Conservation (phyloP, 53 echinoderm and acorn worm species). For the Actinopyga echinites region DNA sequence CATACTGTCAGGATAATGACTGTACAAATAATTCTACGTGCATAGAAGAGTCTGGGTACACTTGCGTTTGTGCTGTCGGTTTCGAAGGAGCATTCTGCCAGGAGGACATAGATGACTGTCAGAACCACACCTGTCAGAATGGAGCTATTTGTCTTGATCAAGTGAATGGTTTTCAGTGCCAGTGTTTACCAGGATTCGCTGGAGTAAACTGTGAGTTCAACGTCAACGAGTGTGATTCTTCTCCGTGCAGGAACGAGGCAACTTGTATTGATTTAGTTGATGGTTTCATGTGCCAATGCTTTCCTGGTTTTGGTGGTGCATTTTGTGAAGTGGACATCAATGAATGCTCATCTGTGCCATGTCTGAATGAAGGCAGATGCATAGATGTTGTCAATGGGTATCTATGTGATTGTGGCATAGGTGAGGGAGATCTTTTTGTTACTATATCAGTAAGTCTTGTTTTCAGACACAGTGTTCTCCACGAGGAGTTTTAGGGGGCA, state of each 20-base stretch:
- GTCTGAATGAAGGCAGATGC: conserved; percentile 60
- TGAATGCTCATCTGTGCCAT: conserved; percentile 68
- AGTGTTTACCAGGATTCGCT: conserved; percentile 56
- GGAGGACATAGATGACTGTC: conserved; percentile 67
- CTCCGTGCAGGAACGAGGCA: conserved; percentile 60
- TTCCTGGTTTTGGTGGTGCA: conserved; percentile 50
- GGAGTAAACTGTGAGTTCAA: conserved; percentile 65
- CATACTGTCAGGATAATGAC: conserved; percentile 62
- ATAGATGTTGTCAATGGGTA: conserved; percentile 47
- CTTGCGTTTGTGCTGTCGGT: conserved; percentile 58
- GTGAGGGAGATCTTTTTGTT: conserved; percentile 32
- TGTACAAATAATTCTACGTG: conserved; percentile 64
- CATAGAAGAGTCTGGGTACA: conserved; percentile 40
- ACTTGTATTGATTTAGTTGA: conserved; percentile 53
- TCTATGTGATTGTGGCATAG: conserved; percentile 65
- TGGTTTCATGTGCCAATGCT: conserved; percentile 59
- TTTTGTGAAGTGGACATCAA: conserved; percentile 61
- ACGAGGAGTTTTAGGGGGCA: background rate
- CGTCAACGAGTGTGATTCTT: conserved; percentile 60
- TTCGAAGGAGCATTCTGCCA: conserved; percentile 64
- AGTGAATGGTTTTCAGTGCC: conserved; percentile 48
- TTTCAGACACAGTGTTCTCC: background rate
- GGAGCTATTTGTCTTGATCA: conserved; percentile 64
- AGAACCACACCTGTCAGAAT: conserved; percentile 50
- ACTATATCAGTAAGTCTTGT: background rate